phyloP scores from a whole-genome alignment of 64 coral and sea anemone genomes.

The Pocillopora verrucosa region DNA sequence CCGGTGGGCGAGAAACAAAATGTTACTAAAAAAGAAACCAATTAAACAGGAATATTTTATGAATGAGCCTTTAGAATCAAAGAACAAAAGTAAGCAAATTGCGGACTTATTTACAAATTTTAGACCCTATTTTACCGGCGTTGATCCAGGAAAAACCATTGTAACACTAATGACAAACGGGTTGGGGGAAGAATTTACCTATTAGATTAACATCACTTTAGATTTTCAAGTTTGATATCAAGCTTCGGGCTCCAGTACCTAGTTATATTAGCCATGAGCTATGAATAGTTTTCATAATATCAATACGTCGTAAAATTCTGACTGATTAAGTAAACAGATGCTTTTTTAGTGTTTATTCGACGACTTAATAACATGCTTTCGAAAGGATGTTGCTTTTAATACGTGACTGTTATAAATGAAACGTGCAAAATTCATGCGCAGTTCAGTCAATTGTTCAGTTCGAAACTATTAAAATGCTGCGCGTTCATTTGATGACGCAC shows the following conservation, averaged over 20 bases:
- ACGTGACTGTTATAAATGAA: too few relatives aligned
- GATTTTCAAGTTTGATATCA: too few relatives aligned
- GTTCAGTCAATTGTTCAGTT: too few relatives aligned
- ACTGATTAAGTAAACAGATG: conserved; percentile 1
- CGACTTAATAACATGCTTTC: background rate
- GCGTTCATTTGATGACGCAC: too few relatives aligned
- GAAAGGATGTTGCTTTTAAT: too few relatives aligned
- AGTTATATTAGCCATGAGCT: background rate
- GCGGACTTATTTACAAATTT: background rate
- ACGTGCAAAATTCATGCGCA: too few relatives aligned
- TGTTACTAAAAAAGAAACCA: background rate
- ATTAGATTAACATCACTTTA: too few relatives aligned
- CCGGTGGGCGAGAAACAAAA: background rate
- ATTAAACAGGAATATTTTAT: background rate
- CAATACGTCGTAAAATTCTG: background rate
- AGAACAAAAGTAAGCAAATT: background rate
- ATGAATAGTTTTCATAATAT: background rate
- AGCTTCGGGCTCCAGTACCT: too few relatives aligned
- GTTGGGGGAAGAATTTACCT: too few relatives aligned
- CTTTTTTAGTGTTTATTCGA: background rate
- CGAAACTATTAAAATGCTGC: too few relatives aligned
- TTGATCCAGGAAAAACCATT: too few relatives aligned
- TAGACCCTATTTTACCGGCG: background rate
- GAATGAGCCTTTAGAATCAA: background rate
- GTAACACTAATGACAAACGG: too few relatives aligned